phyloP scores from a whole-genome alignment of 2,888 invertebrate genomes.

The Hydroisotoma schaefferi region DNA sequence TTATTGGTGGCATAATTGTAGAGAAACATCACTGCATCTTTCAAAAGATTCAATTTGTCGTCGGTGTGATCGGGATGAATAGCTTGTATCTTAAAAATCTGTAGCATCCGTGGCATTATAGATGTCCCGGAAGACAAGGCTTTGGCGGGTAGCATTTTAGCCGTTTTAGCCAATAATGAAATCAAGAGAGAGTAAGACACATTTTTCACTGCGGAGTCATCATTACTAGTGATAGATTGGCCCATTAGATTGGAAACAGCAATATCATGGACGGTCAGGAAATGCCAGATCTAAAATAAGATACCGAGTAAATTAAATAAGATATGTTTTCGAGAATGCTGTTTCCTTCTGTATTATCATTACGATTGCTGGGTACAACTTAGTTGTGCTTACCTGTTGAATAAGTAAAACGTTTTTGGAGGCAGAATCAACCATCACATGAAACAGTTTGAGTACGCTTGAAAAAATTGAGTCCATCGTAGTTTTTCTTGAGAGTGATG shows the following conservation, averaged over 20 bases:
- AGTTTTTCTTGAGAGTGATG: background rate
- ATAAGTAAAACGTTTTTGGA: constrained; percentile 38
- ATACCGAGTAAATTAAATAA: constrained; percentile 6
- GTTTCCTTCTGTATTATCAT: background rate
- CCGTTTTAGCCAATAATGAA: constrained; percentile 30
- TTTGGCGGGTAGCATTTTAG: constrained; percentile 18
- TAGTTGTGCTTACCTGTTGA: constrained; percentile 28
- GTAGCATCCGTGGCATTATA: constrained; percentile 18
- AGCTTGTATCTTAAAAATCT: constrained; percentile 34
- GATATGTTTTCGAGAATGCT: background rate
- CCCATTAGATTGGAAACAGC: constrained; percentile 28
- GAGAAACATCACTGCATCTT: constrained; percentile 36
- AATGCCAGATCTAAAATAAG: constrained; percentile 34
- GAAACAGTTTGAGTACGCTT: constrained; percentile 40
- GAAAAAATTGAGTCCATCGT: constrained; percentile 37
- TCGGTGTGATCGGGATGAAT: constrained; percentile 9
- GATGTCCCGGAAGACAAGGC: constrained; percentile 14
- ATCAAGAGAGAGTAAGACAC: constrained; percentile 17
- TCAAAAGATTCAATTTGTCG: constrained; percentile 22
- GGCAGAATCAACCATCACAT: constrained; percentile 37
- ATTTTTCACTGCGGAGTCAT: background rate
- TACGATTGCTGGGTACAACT: background rate
- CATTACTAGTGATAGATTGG: constrained; percentile 3
- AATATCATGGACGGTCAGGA: constrained; percentile 28
- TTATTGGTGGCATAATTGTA: constrained; percentile 32